Base-by-base conservation (phyloP, 2,888 invertebrate species). In the Orthosia gothica region DNA sequence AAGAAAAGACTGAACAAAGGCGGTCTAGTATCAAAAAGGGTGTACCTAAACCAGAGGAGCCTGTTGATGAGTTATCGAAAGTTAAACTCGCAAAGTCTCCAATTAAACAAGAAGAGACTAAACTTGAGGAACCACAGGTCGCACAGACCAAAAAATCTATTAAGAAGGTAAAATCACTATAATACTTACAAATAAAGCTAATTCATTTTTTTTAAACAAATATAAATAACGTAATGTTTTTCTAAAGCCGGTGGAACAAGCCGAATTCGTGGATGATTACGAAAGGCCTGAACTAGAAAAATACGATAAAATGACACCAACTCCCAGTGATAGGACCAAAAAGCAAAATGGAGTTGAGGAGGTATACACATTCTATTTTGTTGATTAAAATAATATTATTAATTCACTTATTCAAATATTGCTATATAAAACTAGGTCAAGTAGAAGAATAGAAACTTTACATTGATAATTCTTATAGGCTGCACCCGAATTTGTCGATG, bases 231-330 rank as follows among this genome's bases (percentile, higher is more conserved):
- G 5, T 20, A 40, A 52, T 47, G 16, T 69, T 58, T 84, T 74
- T 62, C 59, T 89, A 81, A 93, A 95, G 95, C 94, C 94, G 58
- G 93, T 90, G 80, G 96, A 97, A 84, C 94, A 96, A 63, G 94
- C 96, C 82, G 97, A 97, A 81, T 96, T 97, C 68, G 95, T 97
- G 71, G 97, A 98, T 57, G 98, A 98, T 93, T 98, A 98, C 90
- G 98, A 98, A 91, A 97, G 98, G 81, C 97, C 98, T 0, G 97
- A 97, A 47, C 95, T 98, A 74, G 98, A 98, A 90, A 97, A 97
- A 93, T 98, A 97, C 88, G 97, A 98, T 89, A 97, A 97, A 92
- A 79, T 96, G 57, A 93, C 96, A 85, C 96, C 96, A 65, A 94
- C 96, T 62, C 91, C 95, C 57, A 88, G 88, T 49, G 96, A 96